Evolutionary conservation across 1,140 invertebrate species (phyloP), one percentile per base, ranked within the genome.

Genomic region (Leptoteleia sp.): DNA sequence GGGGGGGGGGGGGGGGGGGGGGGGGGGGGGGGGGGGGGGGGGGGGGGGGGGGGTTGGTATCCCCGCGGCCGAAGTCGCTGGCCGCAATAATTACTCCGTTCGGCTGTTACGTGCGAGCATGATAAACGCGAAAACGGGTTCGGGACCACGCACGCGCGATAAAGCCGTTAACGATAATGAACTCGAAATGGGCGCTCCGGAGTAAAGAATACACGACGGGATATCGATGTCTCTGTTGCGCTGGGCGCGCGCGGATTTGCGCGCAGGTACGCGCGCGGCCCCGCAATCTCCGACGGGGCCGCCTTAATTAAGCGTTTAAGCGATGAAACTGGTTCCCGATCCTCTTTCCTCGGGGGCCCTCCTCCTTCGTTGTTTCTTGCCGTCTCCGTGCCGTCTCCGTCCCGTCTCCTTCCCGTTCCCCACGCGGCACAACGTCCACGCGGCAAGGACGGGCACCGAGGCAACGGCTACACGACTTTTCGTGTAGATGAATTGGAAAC

Each of bases 31-130:
- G n/a, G n/a, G n/a, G n/a, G n/a, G n/a, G n/a, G n/a, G n/a, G n/a
- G n/a, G n/a, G n/a, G n/a, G n/a, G n/a, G n/a, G n/a, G n/a, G n/a
- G n/a, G n/a, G n/a, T n/a, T n/a, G n/a, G n/a, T n/a, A n/a, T 72
- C 62, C 65, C 61, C 52, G 61, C 35, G 33, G 19, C 43, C 43
- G 5, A 54, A 40, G 33, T 62, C 35, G 59, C 45, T 40, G 78
- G 62, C 70, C 62, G 81, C 79, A 83, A 85, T 85, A 86, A 87
- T 87, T 86, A 85, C 84, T 85, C 81, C 70, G 77, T 80, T 85
- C 80, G 82, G 76, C 73, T 71, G 79, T 85, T 85, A 82, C 70
- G 71, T 65, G 77, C 70, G 77, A 76, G 77, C 77, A 76, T 72
- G 76, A 76, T 79, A 76, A 81, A 78, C 65, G 76, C 57, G 79